Base-by-base conservation (phyloP, 92 coral and sea anemone species). In the Epizoanthus rinbou region DNA sequence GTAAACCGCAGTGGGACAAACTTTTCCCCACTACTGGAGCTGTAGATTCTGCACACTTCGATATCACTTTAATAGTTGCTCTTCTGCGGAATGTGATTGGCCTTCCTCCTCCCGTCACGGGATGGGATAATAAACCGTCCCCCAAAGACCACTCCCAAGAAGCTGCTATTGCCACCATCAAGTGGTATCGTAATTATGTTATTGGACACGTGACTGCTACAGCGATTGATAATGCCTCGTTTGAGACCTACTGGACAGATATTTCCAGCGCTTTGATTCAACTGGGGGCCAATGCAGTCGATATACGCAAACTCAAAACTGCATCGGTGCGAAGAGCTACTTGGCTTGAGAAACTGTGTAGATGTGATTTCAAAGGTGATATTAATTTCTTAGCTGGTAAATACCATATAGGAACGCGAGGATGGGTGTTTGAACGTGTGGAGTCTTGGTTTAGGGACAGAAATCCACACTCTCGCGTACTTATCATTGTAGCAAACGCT, bases 401-500 rank as follows among this genome's bases (percentile, higher is more conserved):
- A 53, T 69, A 82, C 66, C 87, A 86, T 64, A 70, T 11, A 25
- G 94, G 89, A 64, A 91, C 92, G 33, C 87, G 94, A 0, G 35
- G 35, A 43, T 91, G 94, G 94, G 88, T 91, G 52, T 88, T 91
- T 53, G 39, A 39, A 28, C 74, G 59, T 45, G 81, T 91, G 47
- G 87, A 78, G 14, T 11, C 60, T 17, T 91, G 94, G 94, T 88
- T 88, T 82, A 35, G 54, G 14, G 74, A 85, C 58, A 80, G 75
- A 22, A 80, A 65, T 2, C 80, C 90, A 9, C 76, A 88, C 45
- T 73, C 79, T 17, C 87, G 90, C 18, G 90, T 89, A 24, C 54
- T 91, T n/a, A 67, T 91, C 69, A 63, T 91, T 14, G 72, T 69
- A 47, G 94, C 88, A 18, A 76, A 80, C 62, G 92, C 94, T 82